Evolutionary conservation across 2,113 vertebrate genomes (phyloP), one percentile per base, ranked within the genome.

Genomic region (Xiphias gladius): DNA sequence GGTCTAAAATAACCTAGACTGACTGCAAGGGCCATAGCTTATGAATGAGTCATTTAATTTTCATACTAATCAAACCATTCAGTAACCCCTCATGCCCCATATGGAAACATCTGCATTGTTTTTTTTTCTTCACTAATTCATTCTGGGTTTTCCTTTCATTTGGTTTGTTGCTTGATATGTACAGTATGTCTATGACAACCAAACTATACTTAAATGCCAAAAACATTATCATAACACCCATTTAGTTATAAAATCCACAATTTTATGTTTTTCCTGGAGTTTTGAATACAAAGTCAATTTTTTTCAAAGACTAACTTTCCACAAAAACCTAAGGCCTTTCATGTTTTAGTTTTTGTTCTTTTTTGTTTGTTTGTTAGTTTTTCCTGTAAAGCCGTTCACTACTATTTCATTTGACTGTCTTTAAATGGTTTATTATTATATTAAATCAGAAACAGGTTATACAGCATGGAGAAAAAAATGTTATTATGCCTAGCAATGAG

Each of bases 381-480:
- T 54, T 22, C 9, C 17, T 28, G 3, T 24, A 11, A 46, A 76
- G 46, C 3, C 16, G 19, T 43, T 77, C 24, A 52, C 20, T 24
- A 11, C n/a, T 9, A 65, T 69, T 76, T 26, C 11, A n/a, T 58
- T 30, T 22, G 5, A 37, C 26, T 28, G 8, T 28, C 50, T 72
- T 28, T n/a, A 30, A 43, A 41, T 30, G 5, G 28, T 55, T 66
- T 76, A n/a, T 30, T 73, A 73, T 69, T 61, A 43, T 66, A 41
- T 22, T 10, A 35, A 58, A 30, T 64, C 20, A 43, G 32, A 63
- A 41, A 59, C 58, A 54, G 30, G 8, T 9, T 54, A 55, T 52
- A 41, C 57, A 22, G 7, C 41, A 46, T 52, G 3, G 50, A 81
- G 52, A 55, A 41, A 67, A 52, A n/a, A 77, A 82, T 43, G 22